Conservation (phyloP, 53 echinoderm and acorn worm species). For the Patiria pectinifera region DNA sequence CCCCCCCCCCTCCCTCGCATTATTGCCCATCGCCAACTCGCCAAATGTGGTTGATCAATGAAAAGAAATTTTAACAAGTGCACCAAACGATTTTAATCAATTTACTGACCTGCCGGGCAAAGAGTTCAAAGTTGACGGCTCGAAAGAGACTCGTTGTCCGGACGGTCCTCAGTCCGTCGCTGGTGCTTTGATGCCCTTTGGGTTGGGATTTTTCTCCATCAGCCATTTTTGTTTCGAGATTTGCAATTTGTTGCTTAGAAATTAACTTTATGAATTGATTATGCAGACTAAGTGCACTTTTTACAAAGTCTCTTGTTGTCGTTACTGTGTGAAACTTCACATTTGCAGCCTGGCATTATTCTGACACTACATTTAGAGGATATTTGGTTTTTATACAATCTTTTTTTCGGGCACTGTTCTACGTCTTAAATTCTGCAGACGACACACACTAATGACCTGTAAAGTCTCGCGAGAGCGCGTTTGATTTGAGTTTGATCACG, state of each 20-base stretch:
- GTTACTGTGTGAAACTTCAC: no score
- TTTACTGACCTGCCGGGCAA: constrained; percentile 86
- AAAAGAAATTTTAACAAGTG: not conserved
- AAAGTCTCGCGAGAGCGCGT: constrained; percentile 35
- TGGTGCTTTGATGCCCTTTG: not conserved
- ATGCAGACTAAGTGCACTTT: no score
- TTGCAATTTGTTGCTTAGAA: not conserved
- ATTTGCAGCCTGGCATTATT: no score
- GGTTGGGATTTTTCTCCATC: constrained; percentile 11
- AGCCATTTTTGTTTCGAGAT: not conserved
- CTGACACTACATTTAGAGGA: no score
- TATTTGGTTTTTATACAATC: no score
- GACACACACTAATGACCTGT: not conserved
- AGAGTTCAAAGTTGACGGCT: constrained; percentile 97
- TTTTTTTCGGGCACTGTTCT: not conserved
- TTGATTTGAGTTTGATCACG: not conserved
- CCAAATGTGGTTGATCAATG: not conserved
- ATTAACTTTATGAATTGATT: no score
- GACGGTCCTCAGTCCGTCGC: constrained; percentile 75
- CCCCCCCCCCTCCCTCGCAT: no score
- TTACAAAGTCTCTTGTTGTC: no score
- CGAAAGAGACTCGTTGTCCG: constrained; percentile 90
- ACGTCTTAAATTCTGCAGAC: not conserved
- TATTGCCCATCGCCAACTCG: no score
- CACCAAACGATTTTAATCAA: not conserved